Evolutionary conservation across 2,113 vertebrate genomes (phyloP).

Genomic region (Ondatra zibethicus): DNA sequence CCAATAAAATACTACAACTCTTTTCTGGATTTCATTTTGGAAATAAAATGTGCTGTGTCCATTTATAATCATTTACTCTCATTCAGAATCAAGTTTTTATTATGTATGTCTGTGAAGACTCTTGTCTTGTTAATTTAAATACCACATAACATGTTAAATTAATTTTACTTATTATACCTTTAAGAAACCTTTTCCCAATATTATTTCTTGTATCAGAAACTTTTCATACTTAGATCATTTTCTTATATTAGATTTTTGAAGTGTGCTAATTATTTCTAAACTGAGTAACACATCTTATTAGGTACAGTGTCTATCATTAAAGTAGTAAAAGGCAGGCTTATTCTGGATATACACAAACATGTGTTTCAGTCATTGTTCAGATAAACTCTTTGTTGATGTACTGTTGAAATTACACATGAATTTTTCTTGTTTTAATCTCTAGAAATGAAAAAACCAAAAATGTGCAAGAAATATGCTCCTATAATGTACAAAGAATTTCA

Average conservation of each 20-base stretch:
- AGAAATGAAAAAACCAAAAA: background rate
- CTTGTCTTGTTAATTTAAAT: background rate
- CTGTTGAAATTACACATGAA: background rate
- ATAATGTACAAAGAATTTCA: background rate
- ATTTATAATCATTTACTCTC: conserved; percentile 51
- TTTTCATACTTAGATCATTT: background rate
- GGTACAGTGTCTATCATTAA: background rate
- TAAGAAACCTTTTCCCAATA: background rate
- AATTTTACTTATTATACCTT: background rate
- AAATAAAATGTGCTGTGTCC: conserved; percentile 37
- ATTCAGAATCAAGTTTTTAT: conserved; percentile 27
- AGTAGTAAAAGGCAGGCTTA: background rate
- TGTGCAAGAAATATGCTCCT: background rate
- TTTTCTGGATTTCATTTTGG: conserved; percentile 69
- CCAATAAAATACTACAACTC: conserved; percentile 61
- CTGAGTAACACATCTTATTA: background rate
- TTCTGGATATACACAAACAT: background rate
- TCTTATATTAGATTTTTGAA: conserved; percentile 5
- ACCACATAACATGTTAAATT: background rate
- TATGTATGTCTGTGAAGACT: background rate
- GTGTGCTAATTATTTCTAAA: background rate
- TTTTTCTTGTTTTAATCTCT: background rate
- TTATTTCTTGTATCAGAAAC: background rate
- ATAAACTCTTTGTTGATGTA: background rate
- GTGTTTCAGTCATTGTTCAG: background rate